Base-by-base conservation (phyloP, 2,888 invertebrate genomes). In the Cerastis rubricosa region DNA sequence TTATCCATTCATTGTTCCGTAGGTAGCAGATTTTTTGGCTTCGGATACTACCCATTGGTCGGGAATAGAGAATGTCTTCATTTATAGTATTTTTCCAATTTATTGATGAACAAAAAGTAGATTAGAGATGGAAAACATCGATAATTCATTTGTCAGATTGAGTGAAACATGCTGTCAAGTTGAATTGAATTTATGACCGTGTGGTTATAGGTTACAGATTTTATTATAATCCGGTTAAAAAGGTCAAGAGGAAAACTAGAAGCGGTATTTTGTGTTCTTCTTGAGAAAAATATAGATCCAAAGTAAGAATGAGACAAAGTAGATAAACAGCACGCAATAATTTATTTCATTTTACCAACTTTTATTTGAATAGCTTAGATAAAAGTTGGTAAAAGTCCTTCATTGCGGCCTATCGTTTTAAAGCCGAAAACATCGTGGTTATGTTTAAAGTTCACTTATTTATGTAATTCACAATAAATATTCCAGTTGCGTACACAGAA, bases 401-500 rank as follows among this genome's bases (percentile, higher is more conserved):
- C 3, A 8, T 8, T 14, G 14, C 8, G 8, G 57, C 17, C 7
- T 59, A 14, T 29, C 17, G 29, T 29, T 19, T 29, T 25, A 59
- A 59, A 59, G 17, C 19, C 29, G 19, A 29, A 59, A 9, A 29
- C 29, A 29, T 19, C 4, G 59, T 25, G 17, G 57, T 76, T 64
- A 57, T 69, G 57, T 70, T 72, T 43, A 77, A 54, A 65, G 45
- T 45, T 73, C 29, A 57, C 25, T 25, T 73, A 61, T 71, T 68
- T 71, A 71, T 73, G 63, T 80, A 81, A 78, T 71, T 68, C 17
- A 17, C 61, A 63, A 87, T 88, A 78, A 81, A 87, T 86, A 91
- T 88, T 89, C 88, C 69, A 74, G 69, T 35, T 40, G 11, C 84
- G 88, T 84, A 70, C 71, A 47, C 35, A 22, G n/a, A 69, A 73